Base-by-base conservation (phyloP, 2,888 invertebrate species). In the Coronaproctus castanopsis region DNA sequence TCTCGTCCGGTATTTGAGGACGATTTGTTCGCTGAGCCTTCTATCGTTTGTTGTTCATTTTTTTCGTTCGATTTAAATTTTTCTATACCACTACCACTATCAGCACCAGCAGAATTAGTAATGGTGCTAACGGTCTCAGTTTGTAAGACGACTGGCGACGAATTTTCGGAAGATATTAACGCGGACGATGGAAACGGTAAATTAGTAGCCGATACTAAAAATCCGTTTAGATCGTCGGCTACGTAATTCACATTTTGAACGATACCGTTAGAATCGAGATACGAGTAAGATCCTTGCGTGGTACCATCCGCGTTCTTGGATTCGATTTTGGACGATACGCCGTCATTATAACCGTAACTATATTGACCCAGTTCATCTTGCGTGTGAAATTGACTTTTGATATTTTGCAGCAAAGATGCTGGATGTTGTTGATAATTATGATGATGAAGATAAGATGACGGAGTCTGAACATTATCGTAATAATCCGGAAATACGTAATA, bases 51-150 rank as follows among this genome's bases (percentile, higher is more conserved):
- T 1, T 49, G 51, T 2, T 62, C 61, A 10, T 72, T 74, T 62
- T 70, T 67, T 18, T 69, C 69, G 19, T 69, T 61, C 14, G 71
- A 71, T n/a, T 66, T 70, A 36, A 36, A 36, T n/a, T n/a, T n/a
- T n/a, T n/a, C 63, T 71, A 72, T 54, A 75, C 76, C 21, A 71
- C 70, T 1, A 69, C 70, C 10, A 76, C 76, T 68, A 76, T 75
- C 14, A 74, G 72, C 1, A 74, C 75, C 8, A 5, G 36, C 36
- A 8, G 5, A 14, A 5, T 36, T 5, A 36, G 36, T 8, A 36
- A 36, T 36, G 8, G 14, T 5, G 14, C 5, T 36, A 5, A 14
- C 36, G 36, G 36, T 36, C 8, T 14, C 14, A 14, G 8, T 36
- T 14, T 5, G 36, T 36, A 8, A 14, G 5, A 8, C 8, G 8